phyloP scores from a whole-genome alignment of 92 coral and sea anemone genomes.

The Meandrina meandrites region DNA sequence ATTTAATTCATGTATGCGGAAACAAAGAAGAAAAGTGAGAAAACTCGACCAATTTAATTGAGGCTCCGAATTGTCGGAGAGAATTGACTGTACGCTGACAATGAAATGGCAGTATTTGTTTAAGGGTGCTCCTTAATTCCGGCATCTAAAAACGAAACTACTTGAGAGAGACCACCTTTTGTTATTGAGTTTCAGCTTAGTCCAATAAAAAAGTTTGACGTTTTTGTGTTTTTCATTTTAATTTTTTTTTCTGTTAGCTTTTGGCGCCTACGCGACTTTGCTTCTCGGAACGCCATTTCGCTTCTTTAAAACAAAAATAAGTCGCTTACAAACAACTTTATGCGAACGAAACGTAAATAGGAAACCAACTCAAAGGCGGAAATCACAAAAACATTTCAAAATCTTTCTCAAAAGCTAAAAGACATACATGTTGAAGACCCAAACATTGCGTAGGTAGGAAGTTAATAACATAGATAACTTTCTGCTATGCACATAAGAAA shows the following conservation, averaged over 20 bases:
- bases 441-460: background rate
- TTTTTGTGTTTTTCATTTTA: constrained; percentile 29
- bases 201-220: constrained; percentile 28
- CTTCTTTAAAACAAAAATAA: constrained; percentile 14
- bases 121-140: constrained; percentile 30
- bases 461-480: constrained; percentile 21
- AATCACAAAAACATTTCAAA: background rate
- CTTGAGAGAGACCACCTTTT: constrained; percentile 32
- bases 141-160: constrained; percentile 34
- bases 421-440: background rate
- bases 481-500: constrained; percentile 17
- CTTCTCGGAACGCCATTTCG: background rate
- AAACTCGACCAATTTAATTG: constrained; percentile 32
- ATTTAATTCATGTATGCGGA: constrained; percentile 22
- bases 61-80: constrained; percentile 41
- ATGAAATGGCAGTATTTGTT: constrained; percentile 36
- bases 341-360: constrained; percentile 10
- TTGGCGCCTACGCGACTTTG: constrained; percentile 29
- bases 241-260: background rate
- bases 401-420: background rate
- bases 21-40: background rate
- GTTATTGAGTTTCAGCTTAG: constrained; percentile 15
- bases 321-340: background rate
- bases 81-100: background rate
- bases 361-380: background rate